Conservation (phyloP, 2,888 invertebrate genomes). For the Pharmacophagus antenor region DNA sequence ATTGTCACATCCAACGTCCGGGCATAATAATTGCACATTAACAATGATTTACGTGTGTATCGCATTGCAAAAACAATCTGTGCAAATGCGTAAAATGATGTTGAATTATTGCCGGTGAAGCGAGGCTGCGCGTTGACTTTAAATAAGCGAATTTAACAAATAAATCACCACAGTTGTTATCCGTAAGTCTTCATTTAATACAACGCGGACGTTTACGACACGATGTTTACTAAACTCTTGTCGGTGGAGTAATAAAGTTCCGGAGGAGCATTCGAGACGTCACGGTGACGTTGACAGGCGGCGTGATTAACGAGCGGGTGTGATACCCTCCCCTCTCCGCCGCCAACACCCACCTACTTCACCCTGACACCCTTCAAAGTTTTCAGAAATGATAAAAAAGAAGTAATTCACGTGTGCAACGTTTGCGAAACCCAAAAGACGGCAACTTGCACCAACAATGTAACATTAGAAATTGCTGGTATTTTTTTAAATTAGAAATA, state of each 20-base stretch:
- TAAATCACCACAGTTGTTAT: constrained; percentile 43
- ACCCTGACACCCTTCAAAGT: constrained; percentile 1
- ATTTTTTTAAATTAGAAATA: too few species aligned
- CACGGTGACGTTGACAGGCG: constrained; percentile 53
- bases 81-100: constrained; percentile 17
- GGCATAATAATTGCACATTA: constrained; percentile 21
- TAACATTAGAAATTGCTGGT: not conserved
- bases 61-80: constrained; percentile 27
- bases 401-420: constrained; percentile 14
- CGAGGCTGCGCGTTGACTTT: constrained; percentile 28
- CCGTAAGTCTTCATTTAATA: constrained; percentile 55
- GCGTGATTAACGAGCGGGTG: constrained; percentile 67
- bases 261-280: constrained; percentile 55
- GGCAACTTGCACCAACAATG: not conserved
- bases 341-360: not conserved
- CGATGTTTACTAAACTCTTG: constrained; percentile 56
- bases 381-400: constrained; percentile 21
- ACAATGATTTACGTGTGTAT: constrained; percentile 20
- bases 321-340: constrained; percentile 36
- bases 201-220: constrained; percentile 54
- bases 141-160: constrained; percentile 34
- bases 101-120: constrained; percentile 22
- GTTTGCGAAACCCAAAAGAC: not conserved
- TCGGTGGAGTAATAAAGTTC: constrained; percentile 59
- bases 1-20: constrained; percentile 3